A percentile compares a stretch with the other conserved stretches of the same genome.
phyloP scores from a whole-genome alignment of 2,888 invertebrate species.

The Drosophila falleni region DNA sequence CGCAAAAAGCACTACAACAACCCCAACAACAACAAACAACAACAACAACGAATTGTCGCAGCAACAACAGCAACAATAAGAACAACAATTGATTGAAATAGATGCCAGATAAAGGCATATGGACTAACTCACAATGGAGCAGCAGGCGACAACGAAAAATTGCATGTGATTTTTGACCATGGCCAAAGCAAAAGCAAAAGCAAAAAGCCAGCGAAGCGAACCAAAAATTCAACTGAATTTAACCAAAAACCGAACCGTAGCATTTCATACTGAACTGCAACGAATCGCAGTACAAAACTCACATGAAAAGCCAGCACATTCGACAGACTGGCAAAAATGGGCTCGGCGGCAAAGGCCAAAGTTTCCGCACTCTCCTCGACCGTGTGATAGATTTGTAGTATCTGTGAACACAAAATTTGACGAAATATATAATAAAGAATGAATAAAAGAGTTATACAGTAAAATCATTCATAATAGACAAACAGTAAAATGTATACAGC shows the following conservation, averaged over 20 bases:
- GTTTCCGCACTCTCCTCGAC: conserved; percentile 94
- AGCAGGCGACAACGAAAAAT: conserved; percentile 61
- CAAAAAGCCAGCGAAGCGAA: not conserved
- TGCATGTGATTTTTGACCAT: conserved; percentile 60
- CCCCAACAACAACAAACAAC: conserved; percentile 22
- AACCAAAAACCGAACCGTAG: conserved; percentile 1
- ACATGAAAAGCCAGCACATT: conserved; percentile 95
- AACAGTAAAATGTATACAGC: no score
- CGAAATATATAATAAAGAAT: not conserved
- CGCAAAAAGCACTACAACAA: conserved; percentile 45
- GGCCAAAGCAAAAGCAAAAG: conserved; percentile 4
- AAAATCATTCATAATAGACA: not conserved
- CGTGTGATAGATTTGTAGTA: conserved; percentile 89
- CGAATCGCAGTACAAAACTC: conserved; percentile 76
- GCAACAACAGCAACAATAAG: conserved; percentile 29
- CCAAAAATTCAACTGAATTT: not conserved
- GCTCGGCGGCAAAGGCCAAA: conserved; percentile 97
- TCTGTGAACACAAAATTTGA: conserved; percentile 77
- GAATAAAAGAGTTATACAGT: not conserved
- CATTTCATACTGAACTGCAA: not conserved
- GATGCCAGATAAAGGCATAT: conserved; percentile 42
- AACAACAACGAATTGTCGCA: no score
- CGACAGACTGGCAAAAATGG: conserved; percentile 94
- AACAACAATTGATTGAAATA: conserved; percentile 38
- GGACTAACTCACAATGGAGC: conserved; percentile 46